Evolutionary conservation across 2,888 invertebrate species (phyloP).

Genomic region (Cantharis flavilabris): DNA sequence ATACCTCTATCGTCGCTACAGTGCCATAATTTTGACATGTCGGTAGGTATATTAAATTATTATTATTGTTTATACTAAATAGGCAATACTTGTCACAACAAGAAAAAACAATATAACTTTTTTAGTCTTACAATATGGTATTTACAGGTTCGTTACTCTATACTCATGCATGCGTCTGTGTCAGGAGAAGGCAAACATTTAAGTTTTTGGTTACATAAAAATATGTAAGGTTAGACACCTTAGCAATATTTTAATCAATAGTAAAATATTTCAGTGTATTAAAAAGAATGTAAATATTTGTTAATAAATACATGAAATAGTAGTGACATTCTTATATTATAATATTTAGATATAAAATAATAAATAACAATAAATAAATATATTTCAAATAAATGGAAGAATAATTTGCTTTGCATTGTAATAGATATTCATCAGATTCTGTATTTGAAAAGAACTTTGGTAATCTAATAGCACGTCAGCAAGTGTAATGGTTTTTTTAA

Average conservation of each 20-base stretch:
- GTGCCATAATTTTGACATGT: too few species aligned
- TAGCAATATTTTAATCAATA: neutral
- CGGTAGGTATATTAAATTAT: too few species aligned
- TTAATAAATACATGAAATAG: neutral
- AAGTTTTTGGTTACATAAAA: neutral
- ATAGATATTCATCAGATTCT: neutral
- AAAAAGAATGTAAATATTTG: too few species aligned
- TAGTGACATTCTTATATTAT: neutral
- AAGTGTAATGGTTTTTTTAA: too few species aligned
- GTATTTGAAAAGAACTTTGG: neutral
- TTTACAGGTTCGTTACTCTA: neutral
- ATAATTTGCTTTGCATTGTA: neutral
- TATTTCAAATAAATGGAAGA: neutral
- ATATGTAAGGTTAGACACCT: neutral
- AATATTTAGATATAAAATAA: neutral
- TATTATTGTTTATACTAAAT: too few species aligned
- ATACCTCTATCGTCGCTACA: too few species aligned
- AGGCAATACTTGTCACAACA: too few species aligned
- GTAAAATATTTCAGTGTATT: neutral
- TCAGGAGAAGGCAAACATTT: neutral
- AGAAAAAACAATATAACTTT: neutral
- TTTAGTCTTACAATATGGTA: neutral
- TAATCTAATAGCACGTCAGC: neutral
- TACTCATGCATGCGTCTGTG: neutral
- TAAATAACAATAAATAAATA: neutral